Evolutionary conservation across 2,888 invertebrate genomes (phyloP), one percentile per base, ranked within the genome.

Genomic region (Trimorus sp.): DNA sequence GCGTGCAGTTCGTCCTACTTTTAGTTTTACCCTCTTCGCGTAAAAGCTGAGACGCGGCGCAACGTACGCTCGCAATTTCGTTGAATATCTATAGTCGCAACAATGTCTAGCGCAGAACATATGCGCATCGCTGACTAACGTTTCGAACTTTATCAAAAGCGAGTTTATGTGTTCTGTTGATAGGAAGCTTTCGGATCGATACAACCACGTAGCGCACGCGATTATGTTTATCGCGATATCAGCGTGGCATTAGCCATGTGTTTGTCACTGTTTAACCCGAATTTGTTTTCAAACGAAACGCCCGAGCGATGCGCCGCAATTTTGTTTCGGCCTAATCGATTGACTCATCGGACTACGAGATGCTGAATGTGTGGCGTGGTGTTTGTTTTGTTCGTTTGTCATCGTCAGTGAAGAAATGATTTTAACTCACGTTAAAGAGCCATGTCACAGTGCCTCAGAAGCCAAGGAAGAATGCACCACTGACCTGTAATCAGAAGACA

Each of bases 341-440:
- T 54, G 12, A 51, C 26, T 26, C 26, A 26, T 26, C 26, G 26
- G 26, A 26, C 26, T 26, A 26, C 6, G n/a, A 66, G 54, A 63
- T 63, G 51, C 37, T 26, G 54, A 37, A 14, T 9, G 15, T 26
- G 26, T 26, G 26, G 26, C 14, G 15, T 15, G 36, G 42, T 40
- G 42, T 58, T 69, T 42, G 16, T 49, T 49, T 66, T 53, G 12
- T n/a, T n/a, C 15, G 11, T 69, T 37, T 63, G 36, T 40, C 37
- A 71, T 79, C 37, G 69, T 56, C 79, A 74, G 77, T 77, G 59
- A 79, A 59, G 71, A 84, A 87, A 86, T 75, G 83, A 79, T 84
- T 86, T 84, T 63, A 87, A 90, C 90, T 90, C 89, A 90, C 90
- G 87, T 89, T 86, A 89, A 89, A 86, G 85, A 86, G 85, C 87